Conservation (phyloP, 2,113 vertebrate species). For the Scophthalmus maximus region DNA sequence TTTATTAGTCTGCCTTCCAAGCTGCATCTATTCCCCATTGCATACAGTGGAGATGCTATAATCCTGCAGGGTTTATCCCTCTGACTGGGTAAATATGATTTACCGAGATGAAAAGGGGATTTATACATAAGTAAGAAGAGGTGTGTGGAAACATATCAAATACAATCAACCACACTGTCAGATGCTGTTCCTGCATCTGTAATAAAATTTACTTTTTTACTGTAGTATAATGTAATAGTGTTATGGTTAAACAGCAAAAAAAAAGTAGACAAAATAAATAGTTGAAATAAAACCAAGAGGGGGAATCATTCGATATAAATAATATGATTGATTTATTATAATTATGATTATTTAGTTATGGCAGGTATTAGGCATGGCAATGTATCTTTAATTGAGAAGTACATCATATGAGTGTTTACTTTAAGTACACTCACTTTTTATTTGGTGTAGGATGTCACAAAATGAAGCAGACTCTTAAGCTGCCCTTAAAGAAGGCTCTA, state of each 20-base stretch:
- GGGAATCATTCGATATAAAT: neutral
- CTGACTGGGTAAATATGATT: conserved; percentile 70
- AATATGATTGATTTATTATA: too few species aligned
- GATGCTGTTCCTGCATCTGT: conserved; percentile 42
- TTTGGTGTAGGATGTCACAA: too few species aligned
- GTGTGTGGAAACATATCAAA: conserved; percentile 64
- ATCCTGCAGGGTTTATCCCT: conserved; percentile 56
- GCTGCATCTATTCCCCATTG: conserved; percentile 39
- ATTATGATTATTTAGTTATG: neutral
- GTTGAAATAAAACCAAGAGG: neutral
- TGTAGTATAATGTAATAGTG: too few species aligned
- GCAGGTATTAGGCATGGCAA: neutral
- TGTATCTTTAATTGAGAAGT: neutral
- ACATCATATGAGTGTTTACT: neutral
- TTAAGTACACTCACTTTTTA: neutral
- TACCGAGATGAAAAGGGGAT: conserved; percentile 67
- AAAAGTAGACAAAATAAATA: neutral
- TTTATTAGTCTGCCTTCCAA: conserved; percentile 47
- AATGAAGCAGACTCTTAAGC: too few species aligned
- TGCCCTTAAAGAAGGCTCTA: too few species aligned
- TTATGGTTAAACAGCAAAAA: conserved; percentile 36
- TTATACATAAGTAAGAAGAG: conserved; percentile 62
- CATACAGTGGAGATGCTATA: conserved; percentile 23
- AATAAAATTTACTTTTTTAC: conserved; percentile 26
- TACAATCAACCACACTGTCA: conserved; percentile 61